A percentile compares a stretch with the other conserved stretches of the same genome.
phyloP scores from a whole-genome alignment of 2,888 invertebrate species.

The Leptopilina myrica region DNA sequence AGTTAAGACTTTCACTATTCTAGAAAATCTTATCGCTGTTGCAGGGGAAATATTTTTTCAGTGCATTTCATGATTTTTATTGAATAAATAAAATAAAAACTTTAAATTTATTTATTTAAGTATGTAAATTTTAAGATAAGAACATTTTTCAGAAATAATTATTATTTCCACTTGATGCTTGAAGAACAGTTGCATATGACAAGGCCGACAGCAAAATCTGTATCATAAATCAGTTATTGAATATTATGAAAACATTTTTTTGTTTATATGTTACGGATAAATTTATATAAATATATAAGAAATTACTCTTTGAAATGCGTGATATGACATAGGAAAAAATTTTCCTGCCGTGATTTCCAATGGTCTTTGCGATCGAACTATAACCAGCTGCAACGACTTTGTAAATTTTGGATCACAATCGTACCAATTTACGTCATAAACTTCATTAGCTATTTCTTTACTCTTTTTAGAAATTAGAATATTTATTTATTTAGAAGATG shows the following conservation, averaged over 20 bases:
- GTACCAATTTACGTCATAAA: neutral
- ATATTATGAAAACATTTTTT: neutral
- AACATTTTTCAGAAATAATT: too few species aligned
- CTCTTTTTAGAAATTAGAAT: too few species aligned
- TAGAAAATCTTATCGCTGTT: too few species aligned
- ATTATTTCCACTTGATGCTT: neutral
- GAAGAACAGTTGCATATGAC: slow-evolving; percentile 4
- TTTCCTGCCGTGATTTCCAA: neutral
- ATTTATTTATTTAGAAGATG: too few species aligned
- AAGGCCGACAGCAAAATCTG: neutral
- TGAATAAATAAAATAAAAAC: too few species aligned
- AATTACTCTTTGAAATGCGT: neutral
- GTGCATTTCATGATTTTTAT: too few species aligned
- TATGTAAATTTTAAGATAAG: too few species aligned
- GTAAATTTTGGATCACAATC: neutral
- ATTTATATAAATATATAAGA: too few species aligned
- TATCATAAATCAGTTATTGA: neutral
- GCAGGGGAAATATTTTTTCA: too few species aligned
- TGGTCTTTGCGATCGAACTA: neutral
- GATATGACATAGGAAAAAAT: neutral
- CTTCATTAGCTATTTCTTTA: too few species aligned
- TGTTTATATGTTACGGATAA: neutral
- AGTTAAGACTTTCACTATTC: too few species aligned
- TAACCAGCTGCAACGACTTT: neutral
- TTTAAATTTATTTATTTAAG: too few species aligned